Conservation (phyloP, 2,113 vertebrate genomes). For the Nestor notabilis region DNA sequence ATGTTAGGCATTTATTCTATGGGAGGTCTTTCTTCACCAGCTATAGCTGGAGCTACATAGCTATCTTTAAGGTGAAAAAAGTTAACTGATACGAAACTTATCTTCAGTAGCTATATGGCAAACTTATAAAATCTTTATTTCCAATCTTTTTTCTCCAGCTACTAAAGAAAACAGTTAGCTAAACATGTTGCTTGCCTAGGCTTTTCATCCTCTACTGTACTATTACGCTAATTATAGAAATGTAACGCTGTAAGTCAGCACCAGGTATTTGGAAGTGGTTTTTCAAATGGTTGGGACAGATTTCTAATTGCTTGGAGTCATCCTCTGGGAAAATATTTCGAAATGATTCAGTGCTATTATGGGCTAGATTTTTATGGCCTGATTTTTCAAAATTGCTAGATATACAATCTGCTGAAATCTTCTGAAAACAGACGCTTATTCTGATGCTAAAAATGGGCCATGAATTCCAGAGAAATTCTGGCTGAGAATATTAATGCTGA, state of each 20-base stretch:
- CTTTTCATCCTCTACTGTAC: not conserved
- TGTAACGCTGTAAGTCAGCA: not conserved
- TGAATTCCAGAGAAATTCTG: conserved; percentile 8
- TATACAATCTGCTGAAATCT: not conserved
- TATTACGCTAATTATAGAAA: not conserved
- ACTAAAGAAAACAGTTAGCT: not conserved
- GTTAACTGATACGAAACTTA: not conserved
- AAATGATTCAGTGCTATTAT: not conserved
- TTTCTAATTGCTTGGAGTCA: not conserved
- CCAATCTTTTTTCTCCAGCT: not conserved
- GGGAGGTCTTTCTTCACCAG: not conserved
- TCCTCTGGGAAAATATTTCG: not conserved
- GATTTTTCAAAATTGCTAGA: not conserved
- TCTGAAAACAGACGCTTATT: not conserved
- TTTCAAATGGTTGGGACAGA: not conserved
- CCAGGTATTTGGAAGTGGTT: not conserved
- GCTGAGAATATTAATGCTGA: not conserved
- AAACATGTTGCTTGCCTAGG: not conserved
- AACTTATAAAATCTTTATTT: not conserved
- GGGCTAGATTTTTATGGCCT: not conserved
- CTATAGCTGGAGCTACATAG: not conserved
- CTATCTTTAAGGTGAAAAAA: not conserved
- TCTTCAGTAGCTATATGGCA: not conserved
- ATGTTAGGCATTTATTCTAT: not conserved
- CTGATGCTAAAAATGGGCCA: not conserved